These are phyloP conservation scores for Bryconaethiops microstoma DNA, from an alignment of 2,797 vertebrate species.

Conservation along the genomic window DNA sequence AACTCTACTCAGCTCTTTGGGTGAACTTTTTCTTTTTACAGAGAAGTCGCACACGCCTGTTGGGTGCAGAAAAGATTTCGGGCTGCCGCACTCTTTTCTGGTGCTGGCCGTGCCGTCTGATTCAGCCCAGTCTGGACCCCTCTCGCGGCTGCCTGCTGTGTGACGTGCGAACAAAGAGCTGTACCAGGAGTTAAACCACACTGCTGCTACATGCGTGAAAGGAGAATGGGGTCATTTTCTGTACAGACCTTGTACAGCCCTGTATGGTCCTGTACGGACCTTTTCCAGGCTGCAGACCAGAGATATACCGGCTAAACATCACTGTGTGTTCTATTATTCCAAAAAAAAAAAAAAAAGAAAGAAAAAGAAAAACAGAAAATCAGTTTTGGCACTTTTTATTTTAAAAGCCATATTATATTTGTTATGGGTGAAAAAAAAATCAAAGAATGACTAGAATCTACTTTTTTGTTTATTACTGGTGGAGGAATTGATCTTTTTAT, in stretches of 20 bases:
- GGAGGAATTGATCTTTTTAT: conserved; percentile 69
- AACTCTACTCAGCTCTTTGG: conserved; percentile 4
- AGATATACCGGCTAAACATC: conserved; percentile 82
- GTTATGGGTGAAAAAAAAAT: conserved; percentile 74
- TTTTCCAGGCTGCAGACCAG: conserved; percentile 65
- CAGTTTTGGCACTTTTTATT: conserved; percentile 84
- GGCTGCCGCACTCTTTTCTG: background rate
- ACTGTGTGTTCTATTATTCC: conserved; percentile 87
- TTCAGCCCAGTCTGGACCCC: conserved; percentile 21
- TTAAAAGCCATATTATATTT: conserved; percentile 86
- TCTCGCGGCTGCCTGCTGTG: conserved; percentile 57
- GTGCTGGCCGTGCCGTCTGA: conserved; percentile 7
- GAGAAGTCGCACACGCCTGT: conserved; percentile 12
- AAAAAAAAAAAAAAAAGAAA: conserved; percentile 66
- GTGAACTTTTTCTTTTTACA: conserved; percentile 35
- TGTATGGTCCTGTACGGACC: conserved; percentile 63
- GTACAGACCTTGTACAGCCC: conserved; percentile 12
- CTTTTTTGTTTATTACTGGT: conserved; percentile 57
- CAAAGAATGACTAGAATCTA: conserved; percentile 73
- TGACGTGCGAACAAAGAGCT: conserved; percentile 60
- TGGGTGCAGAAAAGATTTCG: conserved; percentile 26
- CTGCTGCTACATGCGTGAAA: conserved; percentile 36
- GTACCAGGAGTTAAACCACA: conserved; percentile 60
- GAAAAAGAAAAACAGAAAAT: background rate
- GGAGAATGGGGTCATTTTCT: conserved; percentile 50